Evolutionary conservation across 1,140 invertebrate genomes (phyloP).

Genomic region (Drosophila rufa): DNA sequence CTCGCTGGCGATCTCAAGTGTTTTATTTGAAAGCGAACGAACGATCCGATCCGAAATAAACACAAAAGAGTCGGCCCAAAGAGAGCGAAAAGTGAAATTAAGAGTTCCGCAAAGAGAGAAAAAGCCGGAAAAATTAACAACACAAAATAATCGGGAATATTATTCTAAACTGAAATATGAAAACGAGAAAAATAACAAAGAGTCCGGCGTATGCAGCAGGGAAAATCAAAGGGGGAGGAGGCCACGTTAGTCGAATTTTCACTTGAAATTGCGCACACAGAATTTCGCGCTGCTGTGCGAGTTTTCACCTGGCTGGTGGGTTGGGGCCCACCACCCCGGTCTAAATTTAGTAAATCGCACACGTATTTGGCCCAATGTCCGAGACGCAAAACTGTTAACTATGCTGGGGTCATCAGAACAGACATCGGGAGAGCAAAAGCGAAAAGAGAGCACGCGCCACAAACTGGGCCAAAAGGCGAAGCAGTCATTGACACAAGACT

Average conservation of each 20-base stretch:
- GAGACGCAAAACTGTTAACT: slow-evolving; percentile 70
- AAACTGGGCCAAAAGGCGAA: slow-evolving; percentile 80
- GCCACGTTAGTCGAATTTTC: slow-evolving; percentile 37
- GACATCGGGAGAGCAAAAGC: slow-evolving; percentile 2
- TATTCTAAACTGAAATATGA: slow-evolving; percentile 36
- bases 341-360: slow-evolving; percentile 81
- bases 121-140: slow-evolving; percentile 63
- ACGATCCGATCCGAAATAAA: slow-evolving; percentile 70
- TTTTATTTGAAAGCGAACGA: slow-evolving; percentile 76
- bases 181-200: slow-evolving; percentile 33
- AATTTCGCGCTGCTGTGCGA: slow-evolving; percentile 28
- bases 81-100: slow-evolving; percentile 18
- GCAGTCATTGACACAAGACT: slow-evolving; percentile 74
- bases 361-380: slow-evolving; percentile 82
- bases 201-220: background rate
- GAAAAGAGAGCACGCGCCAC: slow-evolving; percentile 19
- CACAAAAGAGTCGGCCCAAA: slow-evolving; percentile 42
- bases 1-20: slow-evolving; percentile 69
- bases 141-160: slow-evolving; percentile 23
- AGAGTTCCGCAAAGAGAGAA: slow-evolving; percentile 32
- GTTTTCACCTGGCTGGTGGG: slow-evolving; percentile 65
- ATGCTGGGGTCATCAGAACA: slow-evolving; percentile 70
- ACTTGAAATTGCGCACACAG: slow-evolving; percentile 51
- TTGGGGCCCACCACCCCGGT: slow-evolving; percentile 7
- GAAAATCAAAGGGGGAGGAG: background rate